Base-by-base conservation (phyloP, 1,140 invertebrate species). In the Dryas iulia region DNA sequence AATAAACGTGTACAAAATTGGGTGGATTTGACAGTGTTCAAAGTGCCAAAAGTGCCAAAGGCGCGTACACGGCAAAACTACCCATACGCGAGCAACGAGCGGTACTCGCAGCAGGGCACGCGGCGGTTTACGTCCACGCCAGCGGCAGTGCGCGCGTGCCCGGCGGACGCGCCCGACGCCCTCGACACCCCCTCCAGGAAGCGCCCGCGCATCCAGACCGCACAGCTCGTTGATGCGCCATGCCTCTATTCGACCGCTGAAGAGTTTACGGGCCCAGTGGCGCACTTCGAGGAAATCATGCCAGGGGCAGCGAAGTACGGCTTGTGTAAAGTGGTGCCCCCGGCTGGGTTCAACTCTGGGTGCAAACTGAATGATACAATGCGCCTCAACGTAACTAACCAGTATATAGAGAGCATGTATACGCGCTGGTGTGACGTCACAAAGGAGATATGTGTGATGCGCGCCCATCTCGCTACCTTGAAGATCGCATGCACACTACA, bases 221-320 rank as follows among this genome's bases (percentile, higher is more conserved):
- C n/a, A n/a, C n/a, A n/a, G n/a, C n/a, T n/a, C n/a, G n/a, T n/a
- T n/a, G n/a, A n/a, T n/a, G n/a, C n/a, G n/a, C n/a, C n/a, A n/a
- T n/a, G n/a, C n/a, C n/a, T n/a, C n/a, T n/a, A n/a, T n/a, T n/a
- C n/a, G n/a, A n/a, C n/a, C n/a, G n/a, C n/a, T n/a, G n/a, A n/a
- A n/a, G n/a, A n/a, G n/a, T n/a, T n/a, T n/a, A n/a, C n/a, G n/a
- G 97, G 99, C 93, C 98, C 98, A 0, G 92, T 99, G 1, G 95
- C 96, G 71, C 99, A 97, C 77, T 97, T 99, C 70, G 95, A 97
- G 70, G 95, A 96, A 71, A 98, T 99, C 23, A 93, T 95, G 59
- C 93, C 94, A 0, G 91, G 95, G 66, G 97, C 97, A 0, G 95
- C 97, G 66, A 94, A 95, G 65, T 98, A 95, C 90, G 98, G 98